Base-by-base conservation (phyloP, 1,140 invertebrate genomes). In the Drosophila cardini region DNA sequence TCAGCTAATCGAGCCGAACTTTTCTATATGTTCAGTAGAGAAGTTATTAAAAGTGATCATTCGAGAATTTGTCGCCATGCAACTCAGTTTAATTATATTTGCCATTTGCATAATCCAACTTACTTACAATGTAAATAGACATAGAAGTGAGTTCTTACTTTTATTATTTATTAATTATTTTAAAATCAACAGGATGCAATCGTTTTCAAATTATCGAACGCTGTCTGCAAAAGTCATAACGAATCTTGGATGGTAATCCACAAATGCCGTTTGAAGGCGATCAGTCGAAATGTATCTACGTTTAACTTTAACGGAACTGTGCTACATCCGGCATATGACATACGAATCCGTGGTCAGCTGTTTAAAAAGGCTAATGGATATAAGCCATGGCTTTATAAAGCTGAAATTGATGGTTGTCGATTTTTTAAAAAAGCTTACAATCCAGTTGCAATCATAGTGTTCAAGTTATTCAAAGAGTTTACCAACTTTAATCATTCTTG, bases 301-400 rank as follows among this genome's bases (percentile, higher is more conserved):
- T 11, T 60, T 0, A 72, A 76, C 26, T 0, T 76, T 2, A 69
- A 68, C 5, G 62, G 16, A 1, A 58, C 75, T 0, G 2, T 68
- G 8, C 16, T 77, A 1, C 26, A 64, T 18, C 48, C 74, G 1
- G 64, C 32, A 6, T 9, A 52, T 8, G 15, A 63, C 1, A 36
- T 70, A 16, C 0, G 15, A 0, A 0, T 65, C 1, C 10, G 34
- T 7, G 0, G 9, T 0, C 38, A 50, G 8, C 0, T 77, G 1
- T 55, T 50, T 6, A 64, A 75, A 11, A 70, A 32, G 30, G 71
- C 36, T 4, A 80, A 18, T 26, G 76, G 78, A 1, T 77, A 63
- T 9, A 78, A 77, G 36, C 56, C 55, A 1, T 68, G 65, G 53
- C 53, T 68, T 0, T 50, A 34, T 40, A 68, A 60, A 8, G 10